Percentiles rank a stretch among this genome's conserved stretches.
phyloP scores from a whole-genome alignment of 2,888 invertebrate genomes.

The Noctuana brunneofusca region DNA sequence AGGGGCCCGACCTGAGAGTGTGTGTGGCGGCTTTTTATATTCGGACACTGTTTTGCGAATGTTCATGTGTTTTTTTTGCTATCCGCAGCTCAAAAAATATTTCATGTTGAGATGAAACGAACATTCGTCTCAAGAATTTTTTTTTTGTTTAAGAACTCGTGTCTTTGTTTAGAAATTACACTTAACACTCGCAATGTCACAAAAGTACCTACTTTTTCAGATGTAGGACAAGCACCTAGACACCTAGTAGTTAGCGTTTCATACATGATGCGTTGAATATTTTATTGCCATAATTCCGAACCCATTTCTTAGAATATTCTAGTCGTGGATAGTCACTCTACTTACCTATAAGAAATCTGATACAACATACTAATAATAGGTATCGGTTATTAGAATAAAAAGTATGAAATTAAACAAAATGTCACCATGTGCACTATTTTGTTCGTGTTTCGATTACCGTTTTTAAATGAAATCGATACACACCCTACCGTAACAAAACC shows the following conservation, averaged over 20 bases:
- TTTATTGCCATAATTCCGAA: too few species aligned
- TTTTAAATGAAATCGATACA: constrained; percentile 37
- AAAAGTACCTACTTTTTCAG: too few species aligned
- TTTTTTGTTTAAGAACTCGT: neutral
- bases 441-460: constrained; percentile 24
- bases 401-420: constrained; percentile 26
- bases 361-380: too few species aligned
- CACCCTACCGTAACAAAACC: constrained; percentile 63
- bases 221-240: too few species aligned
- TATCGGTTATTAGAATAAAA: constrained; percentile 4
- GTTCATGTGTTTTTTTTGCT: constrained; percentile 17
- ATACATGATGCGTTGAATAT: too few species aligned
- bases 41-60: constrained; percentile 36
- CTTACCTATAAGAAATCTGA: too few species aligned
- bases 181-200: too few species aligned
- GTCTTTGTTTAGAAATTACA: neutral
- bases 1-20: too few species aligned
- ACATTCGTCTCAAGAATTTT: constrained; percentile 1
- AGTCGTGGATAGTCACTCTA: too few species aligned
- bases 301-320: too few species aligned
- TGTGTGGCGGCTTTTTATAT: constrained; percentile 57
- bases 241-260: too few species aligned
- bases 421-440: constrained; percentile 30
- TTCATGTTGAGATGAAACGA: constrained; percentile 9
- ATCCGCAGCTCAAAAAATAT: constrained; percentile 22